These are phyloP conservation scores for Dichetophora obliterata DNA, from an alignment of 2,888 invertebrate species.

Conservation along the genomic window DNA sequence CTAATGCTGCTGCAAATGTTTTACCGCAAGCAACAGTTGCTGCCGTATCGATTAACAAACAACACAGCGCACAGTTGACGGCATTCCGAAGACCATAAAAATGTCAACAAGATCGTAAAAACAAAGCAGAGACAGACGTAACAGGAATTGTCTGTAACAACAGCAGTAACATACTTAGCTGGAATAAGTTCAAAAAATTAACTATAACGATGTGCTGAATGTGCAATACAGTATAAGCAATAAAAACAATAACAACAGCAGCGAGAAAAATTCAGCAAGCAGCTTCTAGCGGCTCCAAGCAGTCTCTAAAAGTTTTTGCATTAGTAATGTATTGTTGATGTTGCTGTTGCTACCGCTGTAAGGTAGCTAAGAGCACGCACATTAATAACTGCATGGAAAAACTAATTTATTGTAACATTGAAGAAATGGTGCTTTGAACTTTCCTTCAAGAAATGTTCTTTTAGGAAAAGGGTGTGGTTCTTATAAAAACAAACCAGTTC, in stretches of 20 bases:
- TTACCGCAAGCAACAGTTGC: conserved; percentile 26
- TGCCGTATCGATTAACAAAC: conserved; percentile 4
- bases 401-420: background rate
- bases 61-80: conserved; percentile 28
- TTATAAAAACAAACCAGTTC: too few relatives aligned
- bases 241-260: background rate
- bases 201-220: too few relatives aligned
- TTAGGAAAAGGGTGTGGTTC: too few relatives aligned
- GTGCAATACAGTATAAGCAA: background rate
- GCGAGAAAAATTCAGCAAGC: background rate
- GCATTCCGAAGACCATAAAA: conserved; percentile 66
- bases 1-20: too few relatives aligned
- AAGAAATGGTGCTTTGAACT: background rate
- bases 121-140: background rate
- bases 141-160: background rate
- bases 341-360: background rate
- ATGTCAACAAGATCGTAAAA: conserved; percentile 59
- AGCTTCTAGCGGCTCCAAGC: conserved; percentile 11
- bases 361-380: background rate
- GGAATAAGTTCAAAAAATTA: conserved; percentile 2
- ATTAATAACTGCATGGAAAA: background rate
- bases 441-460: too few relatives aligned
- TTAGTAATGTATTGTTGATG: too few relatives aligned
- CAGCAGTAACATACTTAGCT: conserved; percentile 35
- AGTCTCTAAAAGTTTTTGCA: conserved; percentile 1